Base-by-base conservation (phyloP, 1,140 invertebrate genomes). In the Drosophila albomicans region DNA sequence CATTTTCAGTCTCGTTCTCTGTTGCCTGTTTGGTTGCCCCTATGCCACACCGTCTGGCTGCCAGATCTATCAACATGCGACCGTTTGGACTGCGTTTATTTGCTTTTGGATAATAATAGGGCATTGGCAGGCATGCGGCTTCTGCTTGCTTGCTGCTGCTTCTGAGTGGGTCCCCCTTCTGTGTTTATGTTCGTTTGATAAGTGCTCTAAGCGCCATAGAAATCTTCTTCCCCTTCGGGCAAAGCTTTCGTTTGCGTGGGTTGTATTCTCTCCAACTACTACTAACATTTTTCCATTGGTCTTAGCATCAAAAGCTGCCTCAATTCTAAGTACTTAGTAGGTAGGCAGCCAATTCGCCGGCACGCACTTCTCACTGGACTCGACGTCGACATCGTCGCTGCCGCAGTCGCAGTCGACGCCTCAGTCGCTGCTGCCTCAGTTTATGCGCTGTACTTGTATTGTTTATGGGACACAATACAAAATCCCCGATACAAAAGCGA, bases 101-200 rank as follows among this genome's bases (percentile, higher is more conserved):
- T 87, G 80, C 78, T 84, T 78, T 87, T 71, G 59, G 80, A 82
- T 88, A 84, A 87, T 88, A 87, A 87, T 87, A 87, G 84, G 85
- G 78, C 72, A 81, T 79, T 68, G 79, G 75, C 82, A 79, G 80
- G 70, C 79, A 87, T 57, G 69, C 82, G 75, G 80, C 85, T 84
- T 89, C 85, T 88, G 82, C 71, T 45, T 82, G 75, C 76, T 80
- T 84, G 84, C 85, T 88, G 82, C 71, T 45, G 61, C 79, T 72
- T 56, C 67, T 77, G 63, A 81, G 81, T 82, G 75, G 81, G 81
- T 48, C 68, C 32, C 52, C 68, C 32, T 43, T 5, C 43, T 46
- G 6, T 16, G 30, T 43, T 30, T 46, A 68, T 87, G 63, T 69
- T 64, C 59, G 77, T 65, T 67, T 86, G 82, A 87, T 87, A 88